Evolutionary conservation across 2,113 vertebrate genomes (phyloP).

Genomic region (Urocolius indicus): DNA sequence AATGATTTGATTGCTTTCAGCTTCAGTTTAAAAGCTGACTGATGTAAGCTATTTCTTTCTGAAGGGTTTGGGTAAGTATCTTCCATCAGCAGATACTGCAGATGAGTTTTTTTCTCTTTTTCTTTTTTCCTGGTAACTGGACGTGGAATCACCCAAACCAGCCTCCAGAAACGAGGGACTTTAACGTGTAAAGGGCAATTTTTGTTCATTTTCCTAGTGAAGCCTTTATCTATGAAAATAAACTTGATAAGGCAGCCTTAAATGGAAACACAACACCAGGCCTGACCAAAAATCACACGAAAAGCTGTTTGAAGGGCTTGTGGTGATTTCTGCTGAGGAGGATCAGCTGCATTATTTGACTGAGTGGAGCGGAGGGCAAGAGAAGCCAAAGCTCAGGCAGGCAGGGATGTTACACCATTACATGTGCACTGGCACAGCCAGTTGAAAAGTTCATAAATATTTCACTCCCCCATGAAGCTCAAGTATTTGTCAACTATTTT

Average conservation of each 20-base stretch:
- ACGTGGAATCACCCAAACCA: background rate
- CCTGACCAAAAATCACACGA: background rate
- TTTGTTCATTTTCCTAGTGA: background rate
- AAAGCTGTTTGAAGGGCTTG: background rate
- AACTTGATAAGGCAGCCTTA: background rate
- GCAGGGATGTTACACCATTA: background rate
- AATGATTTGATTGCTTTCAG: background rate
- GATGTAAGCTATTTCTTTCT: background rate
- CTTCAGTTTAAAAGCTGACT: background rate
- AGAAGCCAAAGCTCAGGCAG: background rate
- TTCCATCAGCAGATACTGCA: background rate
- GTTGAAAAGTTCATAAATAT: background rate
- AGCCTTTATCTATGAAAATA: background rate
- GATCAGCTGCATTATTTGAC: background rate
- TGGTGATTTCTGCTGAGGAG: background rate
- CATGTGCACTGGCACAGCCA: rapidly evolving
- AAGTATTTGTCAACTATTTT: background rate
- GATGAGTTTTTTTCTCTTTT: too few relatives aligned
- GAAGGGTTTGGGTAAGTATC: background rate
- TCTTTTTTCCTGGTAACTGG: background rate
- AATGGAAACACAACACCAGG: background rate
- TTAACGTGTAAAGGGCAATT: background rate
- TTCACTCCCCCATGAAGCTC: background rate
- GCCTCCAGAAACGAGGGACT: background rate
- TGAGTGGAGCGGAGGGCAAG: background rate